A percentile compares a stretch with the other conserved stretches of the same genome.
These are phyloP conservation scores for Drosophila navojoa DNA, from an alignment of 1,140 invertebrate genomes.

Conservation along the genomic window DNA sequence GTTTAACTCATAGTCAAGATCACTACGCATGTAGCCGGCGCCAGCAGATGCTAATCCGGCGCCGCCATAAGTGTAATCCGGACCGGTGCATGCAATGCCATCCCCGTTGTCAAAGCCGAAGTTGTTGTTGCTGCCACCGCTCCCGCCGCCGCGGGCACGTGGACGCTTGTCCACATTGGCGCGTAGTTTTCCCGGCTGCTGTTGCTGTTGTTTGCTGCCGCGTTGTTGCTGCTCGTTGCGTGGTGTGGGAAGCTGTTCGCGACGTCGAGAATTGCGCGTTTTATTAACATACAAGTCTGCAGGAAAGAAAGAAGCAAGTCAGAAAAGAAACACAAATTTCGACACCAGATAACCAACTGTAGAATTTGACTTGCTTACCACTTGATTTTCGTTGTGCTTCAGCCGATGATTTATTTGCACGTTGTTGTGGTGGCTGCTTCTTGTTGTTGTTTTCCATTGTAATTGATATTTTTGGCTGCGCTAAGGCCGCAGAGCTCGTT, in stretches of 20 bases:
- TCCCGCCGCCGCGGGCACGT: slow-evolving; percentile 52
- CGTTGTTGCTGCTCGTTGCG: slow-evolving; percentile 72
- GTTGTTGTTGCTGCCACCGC: slow-evolving; percentile 11
- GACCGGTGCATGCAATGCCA: slow-evolving; percentile 38
- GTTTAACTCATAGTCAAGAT: slow-evolving; percentile 89
- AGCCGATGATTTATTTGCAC: slow-evolving; percentile 67
- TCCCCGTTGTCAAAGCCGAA: slow-evolving; percentile 32
- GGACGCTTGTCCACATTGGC: slow-evolving; percentile 82
- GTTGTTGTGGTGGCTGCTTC: slow-evolving; percentile 69
- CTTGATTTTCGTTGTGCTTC: slow-evolving; percentile 72
- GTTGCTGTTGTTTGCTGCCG: slow-evolving; percentile 44
- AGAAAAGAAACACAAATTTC: no score
- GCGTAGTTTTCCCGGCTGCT: slow-evolving; percentile 63
- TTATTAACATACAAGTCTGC: slow-evolving; percentile 71
- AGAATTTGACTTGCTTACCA: slow-evolving; percentile 51
- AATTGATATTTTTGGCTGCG: slow-evolving; percentile 44
- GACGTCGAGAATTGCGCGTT: slow-evolving; percentile 67
- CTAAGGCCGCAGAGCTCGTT: slow-evolving; percentile 35
- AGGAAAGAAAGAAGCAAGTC: background rate
- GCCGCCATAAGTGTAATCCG: slow-evolving; percentile 62
- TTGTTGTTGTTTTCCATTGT: slow-evolving; percentile 74
- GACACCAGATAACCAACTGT: background rate
- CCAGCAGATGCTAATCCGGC: slow-evolving; percentile 61
- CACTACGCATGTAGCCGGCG: slow-evolving; percentile 61
- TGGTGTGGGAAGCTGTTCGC: slow-evolving; percentile 66